Conservation (phyloP, 2,888 invertebrate genomes). For the Hipparchia sbordonii region DNA sequence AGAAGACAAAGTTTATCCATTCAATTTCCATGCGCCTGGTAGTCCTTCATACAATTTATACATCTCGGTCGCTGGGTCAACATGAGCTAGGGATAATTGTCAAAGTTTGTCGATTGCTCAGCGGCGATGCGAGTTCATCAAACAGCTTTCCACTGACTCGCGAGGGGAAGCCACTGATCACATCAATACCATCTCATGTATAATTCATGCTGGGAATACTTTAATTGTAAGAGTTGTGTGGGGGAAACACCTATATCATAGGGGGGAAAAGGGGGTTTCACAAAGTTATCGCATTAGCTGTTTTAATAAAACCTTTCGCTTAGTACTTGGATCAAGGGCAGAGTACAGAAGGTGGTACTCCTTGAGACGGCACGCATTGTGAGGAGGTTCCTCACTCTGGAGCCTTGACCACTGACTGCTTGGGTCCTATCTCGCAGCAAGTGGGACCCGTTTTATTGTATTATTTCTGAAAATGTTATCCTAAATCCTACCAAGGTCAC, state of each 20-base stretch:
- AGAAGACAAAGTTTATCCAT: too few relatives aligned
- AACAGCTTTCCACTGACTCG: background rate
- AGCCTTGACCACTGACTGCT: too few relatives aligned
- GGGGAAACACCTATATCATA: background rate
- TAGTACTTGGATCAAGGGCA: too few relatives aligned
- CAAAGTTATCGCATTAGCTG: background rate
- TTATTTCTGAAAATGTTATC: too few relatives aligned
- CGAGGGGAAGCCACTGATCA: background rate
- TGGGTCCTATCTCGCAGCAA: too few relatives aligned
- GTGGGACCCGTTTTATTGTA: too few relatives aligned
- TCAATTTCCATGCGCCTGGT: too few relatives aligned
- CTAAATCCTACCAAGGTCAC: too few relatives aligned
- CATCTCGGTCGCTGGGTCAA: background rate
- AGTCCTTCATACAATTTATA: background rate
- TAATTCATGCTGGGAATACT: slow-evolving; percentile 4
- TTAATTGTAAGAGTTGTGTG: slow-evolving; percentile 2
- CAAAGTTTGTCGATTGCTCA: background rate
- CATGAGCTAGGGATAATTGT: background rate
- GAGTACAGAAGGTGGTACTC: too few relatives aligned
- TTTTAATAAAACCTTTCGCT: too few relatives aligned
- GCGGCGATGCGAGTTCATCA: background rate
- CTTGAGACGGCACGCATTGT: too few relatives aligned
- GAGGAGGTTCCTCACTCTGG: too few relatives aligned
- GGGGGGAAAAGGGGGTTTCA: background rate
- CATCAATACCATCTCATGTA: background rate